phyloP scores from a whole-genome alignment of 2,113 vertebrate genomes.

The Urocynchramus pylzowi region DNA sequence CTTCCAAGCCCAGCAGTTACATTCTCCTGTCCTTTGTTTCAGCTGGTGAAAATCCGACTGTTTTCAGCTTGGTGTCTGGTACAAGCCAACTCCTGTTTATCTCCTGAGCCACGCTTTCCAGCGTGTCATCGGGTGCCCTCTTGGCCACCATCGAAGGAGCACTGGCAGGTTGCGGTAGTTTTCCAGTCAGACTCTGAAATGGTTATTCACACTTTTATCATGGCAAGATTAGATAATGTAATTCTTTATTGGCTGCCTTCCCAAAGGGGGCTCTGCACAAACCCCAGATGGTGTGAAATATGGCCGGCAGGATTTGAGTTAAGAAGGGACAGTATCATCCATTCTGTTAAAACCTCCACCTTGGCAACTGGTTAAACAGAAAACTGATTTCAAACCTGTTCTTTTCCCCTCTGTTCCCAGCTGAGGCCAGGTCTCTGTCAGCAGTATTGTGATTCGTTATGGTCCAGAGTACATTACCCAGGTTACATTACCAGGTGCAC shows the following conservation, averaged over 20 bases:
- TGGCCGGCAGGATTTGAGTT: slow-evolving; percentile 3
- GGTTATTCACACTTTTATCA: slow-evolving; percentile 35
- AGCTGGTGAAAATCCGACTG: background rate
- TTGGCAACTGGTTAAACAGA: slow-evolving; percentile 22
- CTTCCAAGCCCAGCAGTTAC: background rate
- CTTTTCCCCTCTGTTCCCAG: background rate
- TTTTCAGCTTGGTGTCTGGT: background rate
- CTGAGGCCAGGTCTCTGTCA: background rate
- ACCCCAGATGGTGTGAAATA: slow-evolving; percentile 58
- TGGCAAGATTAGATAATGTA: slow-evolving; percentile 54
- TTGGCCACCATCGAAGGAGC: background rate
- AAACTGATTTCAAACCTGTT: background rate
- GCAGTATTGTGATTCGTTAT: background rate
- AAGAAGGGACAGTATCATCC: slow-evolving; percentile 21
- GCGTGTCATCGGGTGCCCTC: background rate
- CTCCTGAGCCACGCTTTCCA: background rate
- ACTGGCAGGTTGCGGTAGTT: slow-evolving; percentile 17
- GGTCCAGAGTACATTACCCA: background rate
- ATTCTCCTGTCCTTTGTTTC: background rate
- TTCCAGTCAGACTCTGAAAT: slow-evolving; percentile 41
- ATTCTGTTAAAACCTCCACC: slow-evolving; percentile 13
- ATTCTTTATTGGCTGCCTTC: slow-evolving; percentile 32
- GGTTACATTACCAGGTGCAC: background rate
- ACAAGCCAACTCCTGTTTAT: background rate
- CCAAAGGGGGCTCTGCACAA: slow-evolving; percentile 28